These are phyloP conservation scores for Aphelenchoides bicaudatus DNA, from an alignment of 2,888 invertebrate species.

Conservation along the genomic window DNA sequence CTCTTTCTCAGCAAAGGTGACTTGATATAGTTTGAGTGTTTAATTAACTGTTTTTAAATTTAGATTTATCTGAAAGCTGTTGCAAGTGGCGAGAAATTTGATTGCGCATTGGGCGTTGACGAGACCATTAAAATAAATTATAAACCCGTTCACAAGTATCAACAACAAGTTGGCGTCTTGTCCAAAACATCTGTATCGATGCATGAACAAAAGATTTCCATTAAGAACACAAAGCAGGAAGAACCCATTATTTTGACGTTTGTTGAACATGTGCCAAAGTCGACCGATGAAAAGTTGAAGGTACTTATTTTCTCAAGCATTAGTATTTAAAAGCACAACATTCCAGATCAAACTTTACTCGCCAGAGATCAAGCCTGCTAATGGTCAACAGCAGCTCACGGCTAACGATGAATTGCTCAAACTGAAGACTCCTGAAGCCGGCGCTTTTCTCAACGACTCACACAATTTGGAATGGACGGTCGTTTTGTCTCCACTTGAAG, in stretches of 20 bases:
- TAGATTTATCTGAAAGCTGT: neutral
- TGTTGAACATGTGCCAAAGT: slow-evolving; percentile 46
- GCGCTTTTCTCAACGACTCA: slow-evolving; percentile 46
- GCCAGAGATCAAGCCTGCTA: slow-evolving; percentile 22
- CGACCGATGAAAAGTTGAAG: slow-evolving; percentile 52
- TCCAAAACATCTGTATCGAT: slow-evolving; percentile 24
- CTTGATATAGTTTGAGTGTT: too few species aligned
- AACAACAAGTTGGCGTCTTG: slow-evolving; percentile 47
- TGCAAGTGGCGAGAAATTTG: slow-evolving; percentile 59
- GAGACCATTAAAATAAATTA: slow-evolving; percentile 61
- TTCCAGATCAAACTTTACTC: slow-evolving; percentile 27
- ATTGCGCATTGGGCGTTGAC: slow-evolving; percentile 62
- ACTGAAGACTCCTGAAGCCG: slow-evolving; percentile 27
- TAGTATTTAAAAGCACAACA: neutral
- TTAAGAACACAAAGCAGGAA: slow-evolving; percentile 42
- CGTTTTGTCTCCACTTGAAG: slow-evolving; percentile 46
- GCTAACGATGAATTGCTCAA: slow-evolving; percentile 2
- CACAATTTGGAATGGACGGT: slow-evolving; percentile 54
- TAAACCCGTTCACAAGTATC: slow-evolving; percentile 61
- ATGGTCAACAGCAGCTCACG: neutral
- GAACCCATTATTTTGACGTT: slow-evolving; percentile 40
- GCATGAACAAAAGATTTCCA: slow-evolving; percentile 41
- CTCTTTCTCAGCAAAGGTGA: slow-evolving; percentile 46
- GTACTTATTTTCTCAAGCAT: slow-evolving; percentile 22
- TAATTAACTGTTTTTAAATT: too few species aligned